These are phyloP conservation scores for Tetragonula clypearis DNA, from an alignment of 1,140 invertebrate genomes.

Conservation along the genomic window DNA sequence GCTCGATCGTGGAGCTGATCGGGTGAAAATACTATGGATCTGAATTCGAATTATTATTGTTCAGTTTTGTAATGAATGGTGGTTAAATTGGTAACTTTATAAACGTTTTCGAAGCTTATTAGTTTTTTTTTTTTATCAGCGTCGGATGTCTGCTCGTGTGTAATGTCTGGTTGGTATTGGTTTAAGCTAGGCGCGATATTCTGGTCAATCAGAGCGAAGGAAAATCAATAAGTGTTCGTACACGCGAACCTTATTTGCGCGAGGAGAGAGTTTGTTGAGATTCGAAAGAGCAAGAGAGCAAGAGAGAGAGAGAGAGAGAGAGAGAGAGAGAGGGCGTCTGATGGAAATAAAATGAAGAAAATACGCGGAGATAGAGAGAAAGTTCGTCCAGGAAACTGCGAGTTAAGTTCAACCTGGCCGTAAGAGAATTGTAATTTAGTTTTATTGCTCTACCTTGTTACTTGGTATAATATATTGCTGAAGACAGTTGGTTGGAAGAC, in stretches of 20 bases:
- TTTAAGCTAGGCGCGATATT: neutral
- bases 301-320: neutral
- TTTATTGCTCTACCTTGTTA: neutral
- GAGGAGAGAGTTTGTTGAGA: neutral
- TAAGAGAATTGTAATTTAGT: neutral
- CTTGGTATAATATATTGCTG: neutral
- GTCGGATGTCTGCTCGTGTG: neutral
- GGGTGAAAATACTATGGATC: neutral
- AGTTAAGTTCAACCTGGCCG: neutral
- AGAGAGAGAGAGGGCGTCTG: neutral
- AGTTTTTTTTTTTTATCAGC: neutral
- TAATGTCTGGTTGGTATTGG: neutral
- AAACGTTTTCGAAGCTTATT: neutral
- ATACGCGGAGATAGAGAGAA: neutral
- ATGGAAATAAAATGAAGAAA: neutral
- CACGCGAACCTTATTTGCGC: too few species aligned
- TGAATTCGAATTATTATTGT: neutral
- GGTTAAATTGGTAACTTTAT: neutral
- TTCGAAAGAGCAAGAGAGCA: neutral
- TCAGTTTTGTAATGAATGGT: neutral
- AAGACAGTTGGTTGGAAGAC: too few species aligned
- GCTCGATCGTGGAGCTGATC: neutral
- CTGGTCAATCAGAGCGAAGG: neutral
- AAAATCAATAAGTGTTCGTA: neutral
- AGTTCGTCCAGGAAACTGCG: neutral